Base-by-base conservation (phyloP, 2,113 vertebrate genomes). In the Bucco capensis region DNA sequence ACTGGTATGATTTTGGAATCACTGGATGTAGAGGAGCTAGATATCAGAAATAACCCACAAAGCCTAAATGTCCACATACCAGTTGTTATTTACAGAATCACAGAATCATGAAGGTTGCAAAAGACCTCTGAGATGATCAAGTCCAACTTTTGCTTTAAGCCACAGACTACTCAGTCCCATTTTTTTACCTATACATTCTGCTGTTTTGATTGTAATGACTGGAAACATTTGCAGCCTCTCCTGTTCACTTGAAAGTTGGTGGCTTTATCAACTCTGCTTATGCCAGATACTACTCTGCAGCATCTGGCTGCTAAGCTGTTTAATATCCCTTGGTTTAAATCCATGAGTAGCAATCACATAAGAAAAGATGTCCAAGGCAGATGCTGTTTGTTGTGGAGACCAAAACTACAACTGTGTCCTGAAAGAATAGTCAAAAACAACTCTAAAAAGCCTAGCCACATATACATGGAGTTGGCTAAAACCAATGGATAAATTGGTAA, bases 251-350 rank as follows among this genome's bases (percentile, higher is more conserved):
- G 58, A 42, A 88, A 95, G 79, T 94, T 61, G 5, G 69, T 95
- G 94, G 94, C 61, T 97, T 96, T 78, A 92, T 96, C 87, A 91
- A 74, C 50, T 95, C 53, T 47, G 4, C 86, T 19, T 75, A 71
- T 74, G 93, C 89, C 84, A 97, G 94, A 66, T 56, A 91, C 75
- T 40, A 37, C 83, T 86, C 89, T 92, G 60, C 56, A 94, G 92
- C 97, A 96, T 96, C 96, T 97, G 96, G 79, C 72, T 94, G 28
- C 88, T 94, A 96, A 97, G 70, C 90, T 96, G 86, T 96, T 97
- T 95, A 89, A 93, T 94, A 75, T 97, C 58, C 76, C 74, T 93
- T 91, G 88, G 50, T 96, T 96, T 95, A 96, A 96, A 94, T 91
- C 88, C 35, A 86, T 86, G 73, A 85, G 53, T 93, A 96, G 92